Percentiles rank a stretch among this genome's conserved stretches.
Conservation (phyloP, 2,888 invertebrate genomes). For the Drosophila mulleri region DNA sequence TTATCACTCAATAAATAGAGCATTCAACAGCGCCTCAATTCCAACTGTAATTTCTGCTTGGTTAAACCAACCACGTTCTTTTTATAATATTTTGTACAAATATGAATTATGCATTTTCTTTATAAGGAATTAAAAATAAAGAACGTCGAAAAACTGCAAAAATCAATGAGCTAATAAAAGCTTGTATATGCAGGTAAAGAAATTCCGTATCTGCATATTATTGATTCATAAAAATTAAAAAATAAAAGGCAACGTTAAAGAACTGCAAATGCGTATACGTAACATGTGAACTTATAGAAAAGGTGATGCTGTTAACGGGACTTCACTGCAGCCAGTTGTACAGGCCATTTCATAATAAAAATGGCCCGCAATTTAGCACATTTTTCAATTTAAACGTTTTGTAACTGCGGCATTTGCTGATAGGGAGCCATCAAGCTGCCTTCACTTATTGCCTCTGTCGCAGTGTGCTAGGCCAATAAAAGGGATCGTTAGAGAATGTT, state of each 20-base stretch:
- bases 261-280: neutral
- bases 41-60: neutral
- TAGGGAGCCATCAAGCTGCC: neutral
- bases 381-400: conserved; percentile 69
- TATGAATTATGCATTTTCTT: neutral
- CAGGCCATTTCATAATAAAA: conserved; percentile 37
- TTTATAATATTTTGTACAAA: neutral
- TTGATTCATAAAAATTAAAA: neutral
- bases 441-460: conserved; percentile 15
- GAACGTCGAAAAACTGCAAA: neutral
- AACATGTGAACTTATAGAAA: neutral
- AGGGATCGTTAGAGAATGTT: conserved; percentile 46
- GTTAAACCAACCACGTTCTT: too few species aligned
- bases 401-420: conserved; percentile 46
- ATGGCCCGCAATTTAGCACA: conserved; percentile 52
- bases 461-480: conserved; percentile 47
- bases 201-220: conserved; percentile 4
- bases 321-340: conserved; percentile 11
- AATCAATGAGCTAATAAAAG: neutral
- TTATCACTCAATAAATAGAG: neutral
- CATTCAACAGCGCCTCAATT: neutral
- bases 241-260: neutral
- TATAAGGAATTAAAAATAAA: neutral
- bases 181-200: neutral
- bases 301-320: neutral